These are phyloP conservation scores for Donacobius atricapilla DNA, from an alignment of 2,113 vertebrate species.

Conservation along the genomic window DNA sequence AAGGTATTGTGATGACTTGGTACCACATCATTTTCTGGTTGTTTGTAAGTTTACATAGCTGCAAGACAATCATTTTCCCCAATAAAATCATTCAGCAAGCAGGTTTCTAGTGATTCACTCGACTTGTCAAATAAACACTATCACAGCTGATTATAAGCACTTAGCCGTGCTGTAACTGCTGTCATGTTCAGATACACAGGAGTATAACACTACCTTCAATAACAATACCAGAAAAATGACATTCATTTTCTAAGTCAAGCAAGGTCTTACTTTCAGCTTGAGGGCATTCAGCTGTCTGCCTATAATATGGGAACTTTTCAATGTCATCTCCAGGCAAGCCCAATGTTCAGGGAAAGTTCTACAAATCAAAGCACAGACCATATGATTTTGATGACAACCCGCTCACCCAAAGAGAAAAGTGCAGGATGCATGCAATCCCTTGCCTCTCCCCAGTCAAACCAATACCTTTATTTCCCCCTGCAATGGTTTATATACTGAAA, in stretches of 20 bases:
- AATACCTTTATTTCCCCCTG: neutral
- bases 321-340: slow-evolving; percentile 44
- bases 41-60: slow-evolving; percentile 4
- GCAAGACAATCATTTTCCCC: neutral
- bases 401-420: slow-evolving; percentile 24
- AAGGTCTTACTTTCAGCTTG: slow-evolving; percentile 47
- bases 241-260: slow-evolving; percentile 41
- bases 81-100: slow-evolving; percentile 19
- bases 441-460: neutral
- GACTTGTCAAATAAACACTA: slow-evolving; percentile 12
- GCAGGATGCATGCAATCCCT: neutral
- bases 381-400: slow-evolving; percentile 39
- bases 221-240: slow-evolving; percentile 3
- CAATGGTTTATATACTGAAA: neutral
- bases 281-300: slow-evolving; percentile 46
- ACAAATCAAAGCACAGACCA: slow-evolving; percentile 38
- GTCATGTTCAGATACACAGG: slow-evolving; percentile 31
- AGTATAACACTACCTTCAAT: neutral
- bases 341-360: slow-evolving; percentile 18
- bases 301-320: slow-evolving; percentile 25
- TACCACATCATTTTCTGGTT: neutral
- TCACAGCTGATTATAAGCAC: slow-evolving; percentile 42
- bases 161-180: slow-evolving; percentile 15
- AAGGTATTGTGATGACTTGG: neutral
- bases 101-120: slow-evolving; percentile 20